Base-by-base conservation (phyloP, 2,113 vertebrate species). In the Gallinago undulata region DNA sequence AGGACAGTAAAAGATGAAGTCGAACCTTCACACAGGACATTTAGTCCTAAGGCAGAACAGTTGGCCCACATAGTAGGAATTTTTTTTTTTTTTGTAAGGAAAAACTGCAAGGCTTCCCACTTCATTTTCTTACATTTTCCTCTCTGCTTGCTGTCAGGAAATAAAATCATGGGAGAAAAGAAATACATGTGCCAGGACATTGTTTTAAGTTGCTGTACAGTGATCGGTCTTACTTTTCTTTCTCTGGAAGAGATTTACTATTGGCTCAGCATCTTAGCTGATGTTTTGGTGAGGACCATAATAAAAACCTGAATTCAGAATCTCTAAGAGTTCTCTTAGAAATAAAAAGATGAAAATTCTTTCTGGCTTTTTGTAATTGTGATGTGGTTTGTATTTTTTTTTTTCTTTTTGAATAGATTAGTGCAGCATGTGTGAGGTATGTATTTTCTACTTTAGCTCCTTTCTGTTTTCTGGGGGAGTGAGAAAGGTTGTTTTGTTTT, bases 141-240 rank as follows among this genome's bases (percentile, higher is more conserved):
- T 87, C 57, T 96, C 47, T 59, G 60, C 37, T 93, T 95, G n/a
- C 48, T 95, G 81, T 94, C 84, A 89, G 77, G 68, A 93, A 93
- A 67, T 73, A 75, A 74, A 90, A 53, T 69, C 79, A 91, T 1
- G 3, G 53, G 67, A 92, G 66, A 93, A 82, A 73, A 78, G n/a
- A 72, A 31, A 75, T 75, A 48, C 4, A 59, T 30, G 33, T 66
- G 51, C 78, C 92, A 93, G 78, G 47, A 95, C 35, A 66, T 88
- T 96, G 60, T 93, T 94, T 91, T 83, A 85, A 74, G 47, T 93
- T 79, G 55, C 67, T 85, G 17, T 68, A 25, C 37, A 67, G 63
- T 31, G 70, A 72, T 92, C 59, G 64, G 60, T 35, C 53, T 48
- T 92, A 10, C 53, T 80, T 51, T 43, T 50, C 57, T 41, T 83